These are phyloP conservation scores for Trinorchestia longiramus DNA, from an alignment of 1,140 invertebrate genomes.

Conservation along the genomic window DNA sequence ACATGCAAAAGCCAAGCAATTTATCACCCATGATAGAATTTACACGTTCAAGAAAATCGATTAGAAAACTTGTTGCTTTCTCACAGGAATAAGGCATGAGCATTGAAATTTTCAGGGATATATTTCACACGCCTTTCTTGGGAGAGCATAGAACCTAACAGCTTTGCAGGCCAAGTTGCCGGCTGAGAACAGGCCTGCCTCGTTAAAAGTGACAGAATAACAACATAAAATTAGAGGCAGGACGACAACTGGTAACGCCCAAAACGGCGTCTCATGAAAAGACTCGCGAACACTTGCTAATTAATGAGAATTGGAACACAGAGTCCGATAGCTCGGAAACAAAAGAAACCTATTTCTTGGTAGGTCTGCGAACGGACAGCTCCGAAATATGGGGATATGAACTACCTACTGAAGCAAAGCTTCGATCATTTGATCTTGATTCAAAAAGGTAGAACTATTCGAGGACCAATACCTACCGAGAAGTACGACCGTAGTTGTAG, in stretches of 20 bases:
- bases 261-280: conserved; percentile 17
- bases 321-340: neutral
- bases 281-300: neutral
- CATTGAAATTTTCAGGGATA: neutral
- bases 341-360: neutral
- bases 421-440: neutral
- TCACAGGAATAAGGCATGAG: neutral
- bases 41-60: neutral
- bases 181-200: neutral
- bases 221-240: neutral
- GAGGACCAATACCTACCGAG: no score
- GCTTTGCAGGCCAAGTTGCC: neutral
- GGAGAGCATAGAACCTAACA: neutral
- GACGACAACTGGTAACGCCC: conserved; percentile 13
- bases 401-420: neutral
- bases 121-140: neutral
- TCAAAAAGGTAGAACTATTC: no score
- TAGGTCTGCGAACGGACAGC: neutral
- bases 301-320: conserved; percentile 14
- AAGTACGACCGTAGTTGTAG: no score
- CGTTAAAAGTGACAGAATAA: conserved; percentile 29
- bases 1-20: neutral
- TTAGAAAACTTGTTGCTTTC: neutral
- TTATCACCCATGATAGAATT: neutral
- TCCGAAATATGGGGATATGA: neutral